Evolutionary conservation across 2,888 invertebrate species (phyloP).

Genomic region (Sarcophaga carnaria): DNA sequence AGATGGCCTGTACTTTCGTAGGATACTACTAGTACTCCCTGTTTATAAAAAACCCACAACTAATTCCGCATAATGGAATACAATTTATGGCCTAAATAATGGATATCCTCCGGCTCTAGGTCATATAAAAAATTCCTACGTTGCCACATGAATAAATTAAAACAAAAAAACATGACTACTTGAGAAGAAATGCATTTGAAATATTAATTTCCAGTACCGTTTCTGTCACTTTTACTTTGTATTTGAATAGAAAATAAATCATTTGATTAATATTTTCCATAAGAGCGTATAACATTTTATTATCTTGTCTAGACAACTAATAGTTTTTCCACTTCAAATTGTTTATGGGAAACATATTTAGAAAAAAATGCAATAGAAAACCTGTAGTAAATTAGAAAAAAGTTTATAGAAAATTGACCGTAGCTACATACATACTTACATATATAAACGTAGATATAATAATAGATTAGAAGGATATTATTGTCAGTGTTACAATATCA

Average conservation of each 20-base stretch:
- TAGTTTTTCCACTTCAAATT: conserved; percentile 54
- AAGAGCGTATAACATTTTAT: conserved; percentile 51
- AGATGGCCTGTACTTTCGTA: too few species aligned
- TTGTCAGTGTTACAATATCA: conserved; percentile 7
- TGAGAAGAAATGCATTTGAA: too few species aligned
- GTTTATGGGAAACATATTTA: conserved; percentile 58
- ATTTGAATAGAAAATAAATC: background rate
- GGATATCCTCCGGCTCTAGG: too few species aligned
- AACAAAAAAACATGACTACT: too few species aligned
- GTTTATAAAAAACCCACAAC: too few species aligned
- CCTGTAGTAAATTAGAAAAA: background rate
- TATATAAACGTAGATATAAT: conserved; percentile 9
- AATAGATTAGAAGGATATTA: background rate
- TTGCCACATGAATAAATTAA: too few species aligned
- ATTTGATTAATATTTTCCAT: background rate
- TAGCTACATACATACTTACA: conserved; percentile 23
- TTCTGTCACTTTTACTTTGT: too few species aligned
- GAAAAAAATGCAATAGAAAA: conserved; percentile 7
- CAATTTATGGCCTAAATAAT: too few species aligned
- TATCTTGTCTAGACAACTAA: conserved; percentile 68
- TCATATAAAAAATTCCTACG: too few species aligned
- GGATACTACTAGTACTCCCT: too few species aligned
- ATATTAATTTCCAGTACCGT: too few species aligned
- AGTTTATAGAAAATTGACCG: conserved; percentile 15
- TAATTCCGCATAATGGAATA: too few species aligned